Conservation (phyloP, 2,113 vertebrate species). For the Agapornis roseicollis region DNA sequence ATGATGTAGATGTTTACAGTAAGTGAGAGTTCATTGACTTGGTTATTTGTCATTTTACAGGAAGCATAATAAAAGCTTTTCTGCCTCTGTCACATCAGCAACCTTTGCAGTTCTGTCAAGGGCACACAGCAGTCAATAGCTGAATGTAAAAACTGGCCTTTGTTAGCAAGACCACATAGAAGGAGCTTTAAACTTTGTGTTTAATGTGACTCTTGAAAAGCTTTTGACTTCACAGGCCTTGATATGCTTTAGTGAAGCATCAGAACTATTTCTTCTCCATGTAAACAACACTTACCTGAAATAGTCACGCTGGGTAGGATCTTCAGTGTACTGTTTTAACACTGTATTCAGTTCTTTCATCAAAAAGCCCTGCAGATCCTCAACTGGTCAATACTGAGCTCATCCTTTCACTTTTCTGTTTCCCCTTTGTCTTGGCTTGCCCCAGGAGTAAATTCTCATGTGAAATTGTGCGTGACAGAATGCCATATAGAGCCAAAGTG, state of each 20-base stretch:
- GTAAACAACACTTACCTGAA: not conserved
- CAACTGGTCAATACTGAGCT: not conserved
- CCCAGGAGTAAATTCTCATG: not conserved
- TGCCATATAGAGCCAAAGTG: not conserved
- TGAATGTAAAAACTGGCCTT: not conserved
- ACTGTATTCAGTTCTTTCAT: not conserved
- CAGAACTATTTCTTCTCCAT: not conserved
- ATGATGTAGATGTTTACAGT: conserved; percentile 88
- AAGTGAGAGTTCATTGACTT: not conserved
- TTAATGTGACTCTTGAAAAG: not conserved
- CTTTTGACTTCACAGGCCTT: not conserved
- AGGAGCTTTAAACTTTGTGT: not conserved
- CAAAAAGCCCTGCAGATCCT: not conserved
- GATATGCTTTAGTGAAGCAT: not conserved
- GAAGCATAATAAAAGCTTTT: not conserved
- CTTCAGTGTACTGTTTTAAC: not conserved
- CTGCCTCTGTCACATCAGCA: not conserved
- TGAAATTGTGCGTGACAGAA: not conserved
- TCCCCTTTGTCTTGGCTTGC: not conserved
- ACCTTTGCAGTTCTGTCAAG: not conserved
- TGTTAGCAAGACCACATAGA: not conserved
- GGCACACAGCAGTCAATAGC: too few species aligned
- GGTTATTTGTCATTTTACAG: not conserved
- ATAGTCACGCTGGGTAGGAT: not conserved
- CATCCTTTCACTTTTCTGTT: not conserved